phyloP scores from a whole-genome alignment of 1,140 invertebrate genomes.

The Gryllus bimaculatus region DNA sequence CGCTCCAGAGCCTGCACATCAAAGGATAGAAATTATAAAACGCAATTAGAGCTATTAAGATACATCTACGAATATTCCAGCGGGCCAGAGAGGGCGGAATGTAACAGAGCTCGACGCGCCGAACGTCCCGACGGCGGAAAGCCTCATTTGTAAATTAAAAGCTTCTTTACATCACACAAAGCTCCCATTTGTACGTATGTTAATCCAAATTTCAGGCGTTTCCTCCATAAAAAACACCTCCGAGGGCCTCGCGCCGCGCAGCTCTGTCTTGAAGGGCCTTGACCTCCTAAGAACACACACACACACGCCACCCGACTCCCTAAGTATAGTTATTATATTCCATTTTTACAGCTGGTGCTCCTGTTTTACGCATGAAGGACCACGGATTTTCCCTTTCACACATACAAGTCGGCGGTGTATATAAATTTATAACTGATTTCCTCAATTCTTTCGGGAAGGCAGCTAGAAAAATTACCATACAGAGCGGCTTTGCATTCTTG shows the following conservation, averaged over 20 bases:
- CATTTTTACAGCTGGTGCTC: background rate
- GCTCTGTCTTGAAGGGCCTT: background rate
- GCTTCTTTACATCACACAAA: background rate
- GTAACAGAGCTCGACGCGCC: background rate
- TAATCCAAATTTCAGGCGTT: background rate
- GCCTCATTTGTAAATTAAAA: slow-evolving; percentile 1
- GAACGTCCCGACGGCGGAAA: background rate
- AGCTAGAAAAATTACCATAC: slow-evolving; percentile 1
- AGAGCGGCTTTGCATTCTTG: slow-evolving; percentile 3
- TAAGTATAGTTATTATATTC: slow-evolving; percentile 6
- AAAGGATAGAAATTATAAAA: background rate
- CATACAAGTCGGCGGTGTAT: background rate
- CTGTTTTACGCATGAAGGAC: background rate
- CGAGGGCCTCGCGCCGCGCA: background rate
- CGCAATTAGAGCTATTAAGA: background rate
- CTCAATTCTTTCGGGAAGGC: background rate
- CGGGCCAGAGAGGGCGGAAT: background rate
- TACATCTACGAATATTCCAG: background rate
- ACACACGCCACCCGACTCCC: background rate
- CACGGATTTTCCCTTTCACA: slow-evolving; percentile 1
- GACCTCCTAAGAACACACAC: background rate
- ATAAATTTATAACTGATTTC: slow-evolving; percentile 6
- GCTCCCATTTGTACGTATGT: background rate
- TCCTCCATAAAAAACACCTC: background rate
- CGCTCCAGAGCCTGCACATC: background rate